Evolutionary conservation across 2,888 invertebrate species (phyloP).

Genomic region (Melinaea menophilus): DNA sequence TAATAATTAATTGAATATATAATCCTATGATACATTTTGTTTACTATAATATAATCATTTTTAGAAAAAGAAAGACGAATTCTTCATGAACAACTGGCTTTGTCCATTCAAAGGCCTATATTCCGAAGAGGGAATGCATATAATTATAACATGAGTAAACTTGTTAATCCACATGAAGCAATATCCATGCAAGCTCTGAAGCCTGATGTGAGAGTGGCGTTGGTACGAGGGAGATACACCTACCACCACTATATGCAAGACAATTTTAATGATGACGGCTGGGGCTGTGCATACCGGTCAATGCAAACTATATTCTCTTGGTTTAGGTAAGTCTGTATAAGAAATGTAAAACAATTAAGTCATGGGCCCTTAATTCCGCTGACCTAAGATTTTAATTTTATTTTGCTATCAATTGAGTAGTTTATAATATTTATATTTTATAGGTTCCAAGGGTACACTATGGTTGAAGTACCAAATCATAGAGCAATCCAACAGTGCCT

Average conservation of each 20-base stretch:
- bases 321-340: constrained; percentile 80
- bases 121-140: constrained; percentile 86
- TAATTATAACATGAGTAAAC: constrained; percentile 73
- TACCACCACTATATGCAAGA: constrained; percentile 99
- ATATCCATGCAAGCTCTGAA: constrained; percentile 59
- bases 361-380: no score
- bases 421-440: constrained; percentile 6
- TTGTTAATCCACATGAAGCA: constrained; percentile 87
- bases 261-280: constrained; percentile 95
- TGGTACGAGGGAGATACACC: constrained; percentile 90
- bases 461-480: constrained; percentile 87
- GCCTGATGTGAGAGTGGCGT: constrained; percentile 49
- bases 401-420: no score
- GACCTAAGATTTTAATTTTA: no score
- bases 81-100: constrained; percentile 84
- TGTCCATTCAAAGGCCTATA: constrained; percentile 83
- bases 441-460: constrained; percentile 89
- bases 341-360: neutral
- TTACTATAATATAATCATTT: constrained; percentile 11
- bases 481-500: constrained; percentile 95
- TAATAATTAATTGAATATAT: neutral
- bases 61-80: constrained; percentile 80
- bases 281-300: constrained; percentile 99
- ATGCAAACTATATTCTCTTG: constrained; percentile 98
- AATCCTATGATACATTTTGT: neutral